phyloP scores from a whole-genome alignment of 2,888 invertebrate species.

The Morpho helenor region DNA sequence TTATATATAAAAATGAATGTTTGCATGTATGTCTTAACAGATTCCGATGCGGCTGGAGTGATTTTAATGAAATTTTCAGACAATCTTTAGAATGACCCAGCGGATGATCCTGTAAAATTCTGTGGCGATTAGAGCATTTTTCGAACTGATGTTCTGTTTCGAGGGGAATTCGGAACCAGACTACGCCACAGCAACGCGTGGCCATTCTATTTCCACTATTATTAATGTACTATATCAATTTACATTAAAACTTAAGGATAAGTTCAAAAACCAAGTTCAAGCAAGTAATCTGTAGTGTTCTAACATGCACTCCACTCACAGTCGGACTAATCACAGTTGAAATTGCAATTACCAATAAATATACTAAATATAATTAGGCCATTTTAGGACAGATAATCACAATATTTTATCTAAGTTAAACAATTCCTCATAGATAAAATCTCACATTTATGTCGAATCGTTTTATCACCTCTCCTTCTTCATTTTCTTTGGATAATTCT shows the following conservation, averaged over 20 bases:
- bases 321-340: constrained; percentile 63
- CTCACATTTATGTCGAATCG: constrained; percentile 37
- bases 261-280: constrained; percentile 14
- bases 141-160: no score
- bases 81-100: no score
- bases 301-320: constrained; percentile 32
- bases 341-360: constrained; percentile 68
- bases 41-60: no score
- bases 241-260: constrained; percentile 1
- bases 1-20: no score
- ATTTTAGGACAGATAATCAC: constrained; percentile 77
- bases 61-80: no score
- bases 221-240: no score
- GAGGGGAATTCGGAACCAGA: no score
- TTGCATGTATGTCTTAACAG: no score
- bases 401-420: constrained; percentile 62
- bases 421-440: constrained; percentile 50
- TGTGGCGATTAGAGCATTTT: no score
- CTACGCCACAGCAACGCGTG: no score
- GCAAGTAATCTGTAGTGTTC: constrained; percentile 21
- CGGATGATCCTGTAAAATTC: no score
- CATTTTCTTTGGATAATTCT: constrained; percentile 57
- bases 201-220: no score
- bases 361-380: constrained; percentile 77
- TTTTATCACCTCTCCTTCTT: constrained; percentile 37